Conservation (phyloP, 2,113 vertebrate species). For the Oxygymnocypris stewartii region DNA sequence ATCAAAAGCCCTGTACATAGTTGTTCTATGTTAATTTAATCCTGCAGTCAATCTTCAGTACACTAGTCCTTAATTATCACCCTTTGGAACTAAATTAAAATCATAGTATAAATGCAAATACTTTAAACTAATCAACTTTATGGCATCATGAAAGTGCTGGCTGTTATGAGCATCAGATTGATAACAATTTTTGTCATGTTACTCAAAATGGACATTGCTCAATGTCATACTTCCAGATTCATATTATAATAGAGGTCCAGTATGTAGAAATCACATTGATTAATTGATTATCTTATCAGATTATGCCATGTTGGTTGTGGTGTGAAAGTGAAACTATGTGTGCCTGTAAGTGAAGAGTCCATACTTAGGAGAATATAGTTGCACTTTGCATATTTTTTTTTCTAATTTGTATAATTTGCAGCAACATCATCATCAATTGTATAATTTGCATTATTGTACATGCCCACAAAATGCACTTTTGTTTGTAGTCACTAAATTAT, state of each 20-base stretch:
- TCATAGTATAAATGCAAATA: background rate
- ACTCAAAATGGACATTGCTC: background rate
- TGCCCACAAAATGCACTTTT: background rate
- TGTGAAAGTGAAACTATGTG: background rate
- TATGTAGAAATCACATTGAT: too few relatives aligned
- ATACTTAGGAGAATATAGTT: background rate
- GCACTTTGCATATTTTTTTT: background rate
- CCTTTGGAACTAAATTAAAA: background rate
- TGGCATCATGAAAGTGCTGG: background rate
- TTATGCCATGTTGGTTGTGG: background rate
- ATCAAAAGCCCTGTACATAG: background rate
- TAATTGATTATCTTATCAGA: background rate
- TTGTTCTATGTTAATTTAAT: background rate
- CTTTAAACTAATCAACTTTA: conserved; percentile 15
- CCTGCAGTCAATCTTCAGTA: background rate
- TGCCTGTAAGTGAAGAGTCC: background rate
- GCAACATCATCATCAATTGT: too few relatives aligned
- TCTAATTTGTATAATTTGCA: background rate
- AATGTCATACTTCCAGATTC: background rate
- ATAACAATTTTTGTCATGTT: background rate
- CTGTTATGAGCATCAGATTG: too few relatives aligned
- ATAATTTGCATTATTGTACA: background rate
- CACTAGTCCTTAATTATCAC: background rate
- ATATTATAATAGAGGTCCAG: too few relatives aligned
- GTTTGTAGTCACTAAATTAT: background rate